A percentile compares a stretch with the other conserved stretches of the same genome.
Evolutionary conservation across 2,113 vertebrate species (phyloP).

Genomic region (Pantherophis guttatus): DNA sequence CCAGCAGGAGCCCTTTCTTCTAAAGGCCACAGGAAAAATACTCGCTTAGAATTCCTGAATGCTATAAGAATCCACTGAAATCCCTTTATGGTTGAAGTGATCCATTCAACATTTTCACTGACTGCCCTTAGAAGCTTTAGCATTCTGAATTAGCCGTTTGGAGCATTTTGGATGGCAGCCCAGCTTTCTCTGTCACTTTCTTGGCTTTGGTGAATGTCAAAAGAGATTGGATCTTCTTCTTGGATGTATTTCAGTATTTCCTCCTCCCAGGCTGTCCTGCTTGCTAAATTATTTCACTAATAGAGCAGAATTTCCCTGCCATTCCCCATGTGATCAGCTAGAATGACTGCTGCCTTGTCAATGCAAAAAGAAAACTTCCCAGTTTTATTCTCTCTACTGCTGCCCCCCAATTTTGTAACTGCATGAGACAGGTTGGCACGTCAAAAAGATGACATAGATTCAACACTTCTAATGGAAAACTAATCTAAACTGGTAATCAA

Average conservation of each 20-base stretch:
- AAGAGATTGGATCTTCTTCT: background rate
- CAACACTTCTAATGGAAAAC: background rate
- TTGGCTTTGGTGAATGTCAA: background rate
- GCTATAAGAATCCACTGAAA: background rate
- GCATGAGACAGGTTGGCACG: slow-evolving; percentile 1
- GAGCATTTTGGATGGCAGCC: background rate
- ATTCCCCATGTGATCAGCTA: slow-evolving; percentile 25
- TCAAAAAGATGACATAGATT: slow-evolving; percentile 8
- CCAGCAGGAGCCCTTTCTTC: background rate
- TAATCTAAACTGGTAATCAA: slow-evolving; percentile 12
- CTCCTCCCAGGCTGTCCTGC: slow-evolving; percentile 10
- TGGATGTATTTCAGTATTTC: background rate
- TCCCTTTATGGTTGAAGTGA: background rate
- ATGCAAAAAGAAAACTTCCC: slow-evolving; percentile 49
- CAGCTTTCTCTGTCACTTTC: background rate
- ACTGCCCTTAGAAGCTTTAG: background rate
- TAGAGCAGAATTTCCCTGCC: slow-evolving; percentile 16
- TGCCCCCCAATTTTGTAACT: slow-evolving; percentile 43
- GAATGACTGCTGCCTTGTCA: slow-evolving; percentile 43
- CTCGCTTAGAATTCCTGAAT: background rate
- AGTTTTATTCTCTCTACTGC: slow-evolving; percentile 49
- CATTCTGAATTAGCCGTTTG: background rate
- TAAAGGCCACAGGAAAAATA: background rate
- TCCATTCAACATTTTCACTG: background rate
- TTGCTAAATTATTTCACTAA: slow-evolving; percentile 7